Percentiles rank a stretch among this genome's conserved stretches.
Evolutionary conservation across 1,140 invertebrate species (phyloP).

Genomic region (Lordiphosa mommai): DNA sequence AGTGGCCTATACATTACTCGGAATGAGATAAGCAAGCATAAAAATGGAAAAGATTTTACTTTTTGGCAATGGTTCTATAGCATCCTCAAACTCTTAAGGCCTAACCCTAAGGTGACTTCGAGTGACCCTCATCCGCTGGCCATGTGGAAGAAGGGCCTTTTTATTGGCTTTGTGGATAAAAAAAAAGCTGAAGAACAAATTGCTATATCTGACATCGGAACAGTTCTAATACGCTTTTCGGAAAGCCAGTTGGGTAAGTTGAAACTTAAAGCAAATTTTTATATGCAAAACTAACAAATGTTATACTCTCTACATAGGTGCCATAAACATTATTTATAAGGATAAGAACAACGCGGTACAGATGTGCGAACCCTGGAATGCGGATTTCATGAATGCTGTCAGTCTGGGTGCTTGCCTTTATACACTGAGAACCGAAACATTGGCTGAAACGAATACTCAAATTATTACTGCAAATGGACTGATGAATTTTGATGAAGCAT

Average conservation of each 20-base stretch:
- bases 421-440: too few species aligned
- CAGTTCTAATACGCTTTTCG: not conserved
- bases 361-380: not conserved
- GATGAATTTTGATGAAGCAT: too few species aligned
- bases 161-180: not conserved
- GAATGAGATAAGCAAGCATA: too few species aligned
- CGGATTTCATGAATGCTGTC: not conserved
- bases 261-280: too few species aligned
- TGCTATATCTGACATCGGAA: not conserved
- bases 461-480: too few species aligned
- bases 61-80: conserved; percentile 1
- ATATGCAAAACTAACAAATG: not conserved
- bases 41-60: not conserved
- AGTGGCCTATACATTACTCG: too few species aligned
- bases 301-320: not conserved
- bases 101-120: not conserved
- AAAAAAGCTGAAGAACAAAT: not conserved
- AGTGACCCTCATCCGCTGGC: not conserved
- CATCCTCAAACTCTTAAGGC: not conserved
- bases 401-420: not conserved
- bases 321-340: not conserved
- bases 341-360: not conserved
- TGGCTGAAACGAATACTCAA: too few species aligned
- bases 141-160: not conserved
- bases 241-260: not conserved